Evolutionary conservation across 2,113 vertebrate species (phyloP).

Genomic region (Deroptyus accipitrinus): DNA sequence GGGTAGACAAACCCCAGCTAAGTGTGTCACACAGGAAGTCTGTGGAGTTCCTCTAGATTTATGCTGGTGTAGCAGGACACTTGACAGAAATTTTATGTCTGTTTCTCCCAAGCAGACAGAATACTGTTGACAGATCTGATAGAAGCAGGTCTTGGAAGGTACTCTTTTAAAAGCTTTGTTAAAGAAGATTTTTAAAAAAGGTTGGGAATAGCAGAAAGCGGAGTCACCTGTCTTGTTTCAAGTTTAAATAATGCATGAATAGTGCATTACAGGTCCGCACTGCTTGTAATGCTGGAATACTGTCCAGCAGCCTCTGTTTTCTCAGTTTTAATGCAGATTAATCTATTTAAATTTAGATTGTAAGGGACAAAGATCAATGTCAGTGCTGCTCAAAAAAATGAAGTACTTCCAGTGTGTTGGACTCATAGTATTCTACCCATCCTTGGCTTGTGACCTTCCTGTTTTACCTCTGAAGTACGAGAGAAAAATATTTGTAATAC

Average conservation of each 20-base stretch:
- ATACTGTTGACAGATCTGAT: not conserved
- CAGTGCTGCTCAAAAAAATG: not conserved
- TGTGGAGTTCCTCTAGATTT: not conserved
- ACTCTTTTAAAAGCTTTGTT: not conserved
- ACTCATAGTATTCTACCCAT: not conserved
- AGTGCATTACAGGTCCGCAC: not conserved
- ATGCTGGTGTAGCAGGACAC: not conserved
- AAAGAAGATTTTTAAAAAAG: not conserved
- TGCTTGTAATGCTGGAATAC: not conserved
- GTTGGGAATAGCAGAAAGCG: not conserved
- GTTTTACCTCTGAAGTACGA: not conserved
- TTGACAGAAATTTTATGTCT: not conserved
- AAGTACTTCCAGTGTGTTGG: not conserved
- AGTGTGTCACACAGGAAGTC: slow-evolving; percentile 21
- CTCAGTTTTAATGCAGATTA: not conserved
- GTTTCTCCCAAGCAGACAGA: not conserved
- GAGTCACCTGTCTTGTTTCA: not conserved
- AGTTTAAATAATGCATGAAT: not conserved
- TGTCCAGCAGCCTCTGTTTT: not conserved
- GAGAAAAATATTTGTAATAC: not conserved
- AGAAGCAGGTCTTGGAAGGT: not conserved
- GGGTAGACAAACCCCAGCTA: not conserved
- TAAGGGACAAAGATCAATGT: not conserved
- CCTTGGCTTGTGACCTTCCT: not conserved
- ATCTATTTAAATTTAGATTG: not conserved